These are phyloP conservation scores for Thelaira solivaga DNA, from an alignment of 2,888 invertebrate genomes.

Conservation along the genomic window DNA sequence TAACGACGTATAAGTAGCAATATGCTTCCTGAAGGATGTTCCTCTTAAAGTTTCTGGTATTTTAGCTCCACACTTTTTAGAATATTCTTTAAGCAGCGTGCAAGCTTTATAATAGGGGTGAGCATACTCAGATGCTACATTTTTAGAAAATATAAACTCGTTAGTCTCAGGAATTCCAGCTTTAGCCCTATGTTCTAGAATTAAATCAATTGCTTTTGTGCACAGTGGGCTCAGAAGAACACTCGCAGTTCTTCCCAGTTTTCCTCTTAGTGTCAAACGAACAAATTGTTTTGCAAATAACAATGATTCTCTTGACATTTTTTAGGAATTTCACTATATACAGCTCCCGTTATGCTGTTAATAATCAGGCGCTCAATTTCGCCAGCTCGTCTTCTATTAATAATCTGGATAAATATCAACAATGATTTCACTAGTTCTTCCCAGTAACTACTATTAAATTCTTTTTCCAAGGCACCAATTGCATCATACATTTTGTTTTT, in stretches of 20 bases:
- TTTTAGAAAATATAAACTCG: slow-evolving; percentile 23
- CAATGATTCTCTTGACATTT: background rate
- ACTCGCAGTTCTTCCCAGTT: slow-evolving; percentile 29
- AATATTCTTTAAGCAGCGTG: background rate
- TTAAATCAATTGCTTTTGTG: background rate
- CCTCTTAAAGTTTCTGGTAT: slow-evolving; percentile 9
- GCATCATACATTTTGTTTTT: background rate
- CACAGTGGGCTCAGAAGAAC: slow-evolving; percentile 6
- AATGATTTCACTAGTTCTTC: background rate
- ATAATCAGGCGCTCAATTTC: slow-evolving; percentile 35
- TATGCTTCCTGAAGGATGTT: background rate
- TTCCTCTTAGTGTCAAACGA: slow-evolving; percentile 17
- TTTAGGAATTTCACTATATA: background rate
- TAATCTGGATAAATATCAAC: slow-evolving; percentile 7
- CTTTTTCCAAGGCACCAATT: background rate
- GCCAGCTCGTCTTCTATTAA: slow-evolving; percentile 34
- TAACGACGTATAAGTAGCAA: background rate
- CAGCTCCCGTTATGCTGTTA: background rate
- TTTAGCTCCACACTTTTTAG: background rate
- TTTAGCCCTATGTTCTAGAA: slow-evolving; percentile 16
- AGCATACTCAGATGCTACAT: background rate
- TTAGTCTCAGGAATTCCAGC: slow-evolving; percentile 11
- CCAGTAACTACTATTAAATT: background rate
- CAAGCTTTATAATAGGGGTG: slow-evolving; percentile 14
- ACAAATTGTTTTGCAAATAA: slow-evolving; percentile 18